Base-by-base conservation (phyloP, 2,888 invertebrate species). In the Prosapia bicincta region DNA sequence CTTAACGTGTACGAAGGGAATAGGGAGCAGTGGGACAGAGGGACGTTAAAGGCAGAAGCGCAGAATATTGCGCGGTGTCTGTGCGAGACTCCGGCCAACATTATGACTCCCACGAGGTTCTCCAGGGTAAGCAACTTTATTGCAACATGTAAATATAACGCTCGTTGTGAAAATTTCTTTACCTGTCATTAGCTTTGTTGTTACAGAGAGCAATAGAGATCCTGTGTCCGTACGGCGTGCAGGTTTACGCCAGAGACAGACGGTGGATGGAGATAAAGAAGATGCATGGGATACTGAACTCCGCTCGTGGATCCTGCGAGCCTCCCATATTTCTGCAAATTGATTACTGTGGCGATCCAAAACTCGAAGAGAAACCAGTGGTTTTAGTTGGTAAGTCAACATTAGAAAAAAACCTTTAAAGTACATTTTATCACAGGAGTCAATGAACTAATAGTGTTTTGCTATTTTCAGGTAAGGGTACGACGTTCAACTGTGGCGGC, bases 71-170 rank as follows among this genome's bases (percentile, higher is more conserved):
- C 93, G 0, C 86, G 94, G 6, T 89, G 88, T 79, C 85, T 95
- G 15, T 93, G 92, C 87, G 95, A 95, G 84, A 90, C 92, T 82
- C 94, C 95, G 0, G 90, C 94, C 0, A 95, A 95, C 83, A 82
- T 90, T 75, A 87, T 95, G 84, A 94, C 93, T 3, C 95, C 95
- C 0, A 92, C 92, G 0, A 87, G 88, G 5, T 95, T 95, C 83
- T 92, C 93, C 0, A 89, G 92, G 79, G 84, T 84, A 75, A 30
- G 32, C 1, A 54, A 30, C n/a, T n/a, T n/a, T n/a, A n/a, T n/a
- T n/a, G n/a, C n/a, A n/a, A n/a, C n/a, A n/a, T n/a, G n/a, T n/a
- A n/a, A n/a, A n/a, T n/a, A n/a, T n/a, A n/a, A n/a, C n/a, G n/a
- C n/a, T n/a, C n/a, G n/a, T n/a, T n/a, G n/a, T n/a, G n/a, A n/a